A percentile compares a stretch with the other conserved stretches of the same genome.
phyloP scores from a whole-genome alignment of 2,888 invertebrate genomes.

The Arctia plantaginis region DNA sequence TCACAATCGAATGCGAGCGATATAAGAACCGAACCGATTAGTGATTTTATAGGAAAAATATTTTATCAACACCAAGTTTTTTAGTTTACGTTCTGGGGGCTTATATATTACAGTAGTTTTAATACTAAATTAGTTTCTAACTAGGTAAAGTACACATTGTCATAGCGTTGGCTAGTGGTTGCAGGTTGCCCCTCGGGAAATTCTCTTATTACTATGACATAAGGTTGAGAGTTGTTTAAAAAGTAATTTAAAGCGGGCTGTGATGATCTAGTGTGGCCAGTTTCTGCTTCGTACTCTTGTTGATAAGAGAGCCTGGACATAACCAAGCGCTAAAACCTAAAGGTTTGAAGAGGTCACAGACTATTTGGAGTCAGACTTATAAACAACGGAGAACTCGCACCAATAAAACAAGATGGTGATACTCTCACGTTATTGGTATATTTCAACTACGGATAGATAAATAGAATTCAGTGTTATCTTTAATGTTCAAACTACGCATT shows the following conservation, averaged over 20 bases:
- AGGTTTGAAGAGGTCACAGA: background rate
- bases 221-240: background rate
- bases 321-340: background rate
- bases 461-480: too few relatives aligned
- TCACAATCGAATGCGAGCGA: conserved; percentile 34
- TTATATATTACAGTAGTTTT: background rate
- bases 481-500: too few relatives aligned
- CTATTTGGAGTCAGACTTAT: background rate
- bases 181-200: background rate
- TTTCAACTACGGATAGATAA: too few relatives aligned
- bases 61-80: conserved; percentile 2
- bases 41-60: conserved; percentile 20
- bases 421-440: too few relatives aligned
- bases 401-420: too few relatives aligned
- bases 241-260: background rate
- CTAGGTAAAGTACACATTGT: background rate
- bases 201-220: background rate
- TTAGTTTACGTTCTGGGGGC: background rate
- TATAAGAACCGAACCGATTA: conserved; percentile 29
- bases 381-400: background rate
- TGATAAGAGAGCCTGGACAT: background rate
- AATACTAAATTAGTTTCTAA: background rate
- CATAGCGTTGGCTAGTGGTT: background rate
- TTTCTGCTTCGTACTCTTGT: background rate
- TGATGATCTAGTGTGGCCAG: background rate